Conservation (phyloP, 1,140 invertebrate genomes). For the Helicoverpa armigera region DNA sequence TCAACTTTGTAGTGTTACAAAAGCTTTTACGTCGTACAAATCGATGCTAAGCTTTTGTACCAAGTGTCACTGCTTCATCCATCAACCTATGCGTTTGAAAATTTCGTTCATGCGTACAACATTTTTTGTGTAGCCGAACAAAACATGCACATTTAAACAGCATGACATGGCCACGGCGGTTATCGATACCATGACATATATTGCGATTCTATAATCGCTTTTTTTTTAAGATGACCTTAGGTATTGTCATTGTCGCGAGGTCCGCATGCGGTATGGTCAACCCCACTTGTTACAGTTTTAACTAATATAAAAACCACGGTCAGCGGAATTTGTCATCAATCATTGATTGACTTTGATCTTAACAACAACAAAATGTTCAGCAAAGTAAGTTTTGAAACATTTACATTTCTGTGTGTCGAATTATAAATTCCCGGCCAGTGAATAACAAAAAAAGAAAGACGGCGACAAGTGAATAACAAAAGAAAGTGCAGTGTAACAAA, state of each 20-base stretch:
- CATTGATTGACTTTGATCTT: conserved; percentile 61
- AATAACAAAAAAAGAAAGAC: too few relatives aligned
- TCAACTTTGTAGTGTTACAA: too few relatives aligned
- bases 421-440: neutral
- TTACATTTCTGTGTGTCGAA: neutral
- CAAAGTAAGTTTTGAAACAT: conserved; percentile 60
- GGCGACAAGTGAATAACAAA: neutral
- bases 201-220: conserved; percentile 63
- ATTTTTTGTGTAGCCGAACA: conserved; percentile 5
- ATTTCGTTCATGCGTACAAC: conserved; percentile 34
- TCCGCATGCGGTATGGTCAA: conserved; percentile 58
- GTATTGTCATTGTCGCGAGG: conserved; percentile 66
- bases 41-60: neutral
- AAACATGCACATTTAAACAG: conserved; percentile 38
- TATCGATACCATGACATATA: conserved; percentile 67
- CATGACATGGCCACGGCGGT: conserved; percentile 54
- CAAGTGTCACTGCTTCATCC: neutral
- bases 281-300: conserved; percentile 67
- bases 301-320: conserved; percentile 71
- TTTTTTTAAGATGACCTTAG: conserved; percentile 59
- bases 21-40: neutral
- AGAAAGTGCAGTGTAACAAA: neutral
- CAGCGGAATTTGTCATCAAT: conserved; percentile 63
- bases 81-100: conserved; percentile 4
- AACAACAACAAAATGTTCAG: conserved; percentile 63